Conservation (phyloP, 2,113 vertebrate species). For the Buteo buteo region DNA sequence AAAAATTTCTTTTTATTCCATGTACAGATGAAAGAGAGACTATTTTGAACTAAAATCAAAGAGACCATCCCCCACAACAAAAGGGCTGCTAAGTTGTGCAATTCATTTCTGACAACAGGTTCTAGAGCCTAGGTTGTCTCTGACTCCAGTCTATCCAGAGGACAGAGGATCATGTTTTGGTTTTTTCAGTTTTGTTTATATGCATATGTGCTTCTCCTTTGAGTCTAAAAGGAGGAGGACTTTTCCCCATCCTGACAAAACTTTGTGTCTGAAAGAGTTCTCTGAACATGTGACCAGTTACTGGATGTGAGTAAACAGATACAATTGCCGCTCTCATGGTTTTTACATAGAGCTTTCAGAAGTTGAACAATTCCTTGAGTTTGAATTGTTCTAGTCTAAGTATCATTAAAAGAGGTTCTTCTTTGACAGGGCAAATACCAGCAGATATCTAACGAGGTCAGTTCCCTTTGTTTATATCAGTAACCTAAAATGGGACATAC, state of each 20-base stretch:
- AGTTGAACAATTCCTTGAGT: background rate
- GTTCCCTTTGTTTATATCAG: background rate
- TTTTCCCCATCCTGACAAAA: background rate
- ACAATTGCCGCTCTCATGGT: accelerated
- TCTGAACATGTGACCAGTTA: background rate
- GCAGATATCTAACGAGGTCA: background rate
- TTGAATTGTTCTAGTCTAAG: background rate
- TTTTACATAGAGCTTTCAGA: background rate
- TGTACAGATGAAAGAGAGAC: background rate
- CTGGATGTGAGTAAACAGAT: background rate
- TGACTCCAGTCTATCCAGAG: background rate
- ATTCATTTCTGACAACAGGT: background rate
- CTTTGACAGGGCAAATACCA: background rate
- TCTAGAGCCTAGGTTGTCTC: background rate
- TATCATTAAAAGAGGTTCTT: background rate
- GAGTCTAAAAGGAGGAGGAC: background rate
- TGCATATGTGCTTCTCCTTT: background rate
- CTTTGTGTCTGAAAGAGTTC: background rate
- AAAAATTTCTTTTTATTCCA: background rate
- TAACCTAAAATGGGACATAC: background rate
- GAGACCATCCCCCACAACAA: background rate
- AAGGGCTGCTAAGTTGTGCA: background rate
- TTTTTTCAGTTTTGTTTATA: background rate
- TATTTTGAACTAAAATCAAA: background rate
- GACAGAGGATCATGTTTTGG: accelerated